Base-by-base conservation (phyloP, 2,888 invertebrate species). In the Agrilus biguttatus region DNA sequence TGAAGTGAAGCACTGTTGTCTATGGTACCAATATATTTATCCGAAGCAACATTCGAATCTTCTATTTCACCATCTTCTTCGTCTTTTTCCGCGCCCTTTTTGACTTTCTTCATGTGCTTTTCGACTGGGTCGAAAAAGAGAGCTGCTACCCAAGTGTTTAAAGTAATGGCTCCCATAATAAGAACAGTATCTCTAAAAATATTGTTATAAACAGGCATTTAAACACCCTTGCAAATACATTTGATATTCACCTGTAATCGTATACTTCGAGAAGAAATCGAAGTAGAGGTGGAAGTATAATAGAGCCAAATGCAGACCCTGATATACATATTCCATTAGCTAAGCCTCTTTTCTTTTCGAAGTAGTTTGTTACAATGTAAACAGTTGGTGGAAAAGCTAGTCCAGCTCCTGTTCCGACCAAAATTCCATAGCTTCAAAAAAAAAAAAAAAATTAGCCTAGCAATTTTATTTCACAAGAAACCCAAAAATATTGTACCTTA, bases 261-360 rank as follows among this genome's bases (percentile, higher is more conserved):
- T 83, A 88, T 1, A 71, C 72, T 57, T 79, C 77, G 14, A 89
- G 66, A 44, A 89, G 69, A 53, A 75, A 69, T 41, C 83, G 69
- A 47, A 89, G 67, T 40, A 86, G 70, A 0, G 88, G 88, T 34
- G 89, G 89, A 52, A 89, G 70, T 44, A 89, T 80, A 55, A 89
- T 88, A 36, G 86, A 85, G 12, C 89, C 89, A 50, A 89, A 73
- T 0, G 89, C 87, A 53, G 86, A 86, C 13, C 89, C 89, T 1
- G 88, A 88, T 69, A 89, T 88, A 55, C 89, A 89, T 17, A 89
- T 76, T 0, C 89, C 89, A 64, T 89, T 89, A 36, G 89, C 89
- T 12, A 89, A 70, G 0, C 89, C 89, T 37, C 88, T 71, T 8
- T 80, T 67, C 38, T 78, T 74, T 36, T 83, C 79, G 65, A 89